Evolutionary conservation across 2,113 vertebrate species (phyloP).

Genomic region (Collichthys lucidus): DNA sequence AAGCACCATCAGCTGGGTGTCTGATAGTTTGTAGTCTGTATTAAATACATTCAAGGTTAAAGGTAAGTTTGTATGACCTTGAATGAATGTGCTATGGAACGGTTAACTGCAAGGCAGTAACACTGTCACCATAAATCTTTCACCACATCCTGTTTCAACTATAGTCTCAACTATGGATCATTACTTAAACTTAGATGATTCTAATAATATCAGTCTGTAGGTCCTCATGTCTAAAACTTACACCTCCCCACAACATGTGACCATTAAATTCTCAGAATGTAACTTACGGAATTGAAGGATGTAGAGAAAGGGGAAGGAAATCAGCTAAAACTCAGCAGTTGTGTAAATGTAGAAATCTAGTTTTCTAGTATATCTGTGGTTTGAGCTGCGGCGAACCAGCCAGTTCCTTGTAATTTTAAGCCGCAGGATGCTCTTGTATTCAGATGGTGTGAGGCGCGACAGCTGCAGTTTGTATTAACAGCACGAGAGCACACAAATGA

Average conservation of each 20-base stretch:
- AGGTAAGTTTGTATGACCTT: neutral
- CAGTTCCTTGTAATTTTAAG: neutral
- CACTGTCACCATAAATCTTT: slow-evolving; percentile 39
- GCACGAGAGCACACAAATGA: neutral
- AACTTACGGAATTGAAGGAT: neutral
- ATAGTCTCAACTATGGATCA: neutral
- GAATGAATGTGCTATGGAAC: too few species aligned
- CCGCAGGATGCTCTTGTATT: neutral
- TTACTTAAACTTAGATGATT: neutral
- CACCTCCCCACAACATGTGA: neutral
- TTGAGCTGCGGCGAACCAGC: neutral
- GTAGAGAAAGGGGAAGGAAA: neutral
- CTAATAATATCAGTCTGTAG: neutral
- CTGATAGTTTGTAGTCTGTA: neutral
- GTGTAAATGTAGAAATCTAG: neutral
- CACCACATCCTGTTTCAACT: slow-evolving; percentile 57
- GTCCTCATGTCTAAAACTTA: neutral
- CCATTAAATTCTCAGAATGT: neutral
- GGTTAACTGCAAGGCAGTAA: neutral
- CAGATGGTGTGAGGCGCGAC: too few species aligned
- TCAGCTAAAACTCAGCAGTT: neutral
- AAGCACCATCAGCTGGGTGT: neutral
- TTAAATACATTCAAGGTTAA: neutral
- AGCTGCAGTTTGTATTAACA: neutral
- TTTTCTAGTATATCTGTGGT: neutral